Evolutionary conservation across 2,888 invertebrate species (phyloP), one percentile per base, ranked within the genome.

Genomic region (Rhogogaster chlorosoma): DNA sequence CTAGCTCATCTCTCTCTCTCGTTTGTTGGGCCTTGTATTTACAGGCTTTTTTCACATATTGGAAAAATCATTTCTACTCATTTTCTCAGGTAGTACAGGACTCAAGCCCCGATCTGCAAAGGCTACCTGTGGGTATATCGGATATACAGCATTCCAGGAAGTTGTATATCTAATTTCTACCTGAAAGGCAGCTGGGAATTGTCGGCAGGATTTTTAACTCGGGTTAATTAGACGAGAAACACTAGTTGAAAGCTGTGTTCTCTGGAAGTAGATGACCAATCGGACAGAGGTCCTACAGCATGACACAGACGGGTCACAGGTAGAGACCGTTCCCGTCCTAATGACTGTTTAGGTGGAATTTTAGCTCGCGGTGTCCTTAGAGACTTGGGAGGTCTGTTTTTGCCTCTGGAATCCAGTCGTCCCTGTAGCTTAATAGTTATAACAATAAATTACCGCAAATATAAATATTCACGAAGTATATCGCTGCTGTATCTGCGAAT

Each of bases 211-310:
- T 71, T 73, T 53, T 73, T 38, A 80, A 36, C 61, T 38, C 91
- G 91, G 91, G 92, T 91, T 92, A 92, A 92, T 92, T 92, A 91
- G 92, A 92, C 91, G 92, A 86, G 36, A 91, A 91, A 92, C 91
- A 92, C 89, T 92, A 91, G 92, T 92, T 89, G 88, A 88, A 85
- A 82, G 87, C 88, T 86, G 89, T 89, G 91, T 91, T 91, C 91
- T 91, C 88, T 89, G 88, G 87, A 89, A 88, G 90, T 89, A 90
- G 61, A 38, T 36, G 29, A 57, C 6, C n/a, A n/a, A 12, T 61
- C 18, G 36, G 38, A 61, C 61, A 77, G 45, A 77, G 32, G 53
- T 77, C 53, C 49, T 45, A 53, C 49, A 77, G 45, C 36, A 80
- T 57, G 78, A 80, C 38, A 57, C 78, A 80, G 36, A 7, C 32